Evolutionary conservation across 2,113 vertebrate genomes (phyloP).

Genomic region (Hypomesus transpacificus): DNA sequence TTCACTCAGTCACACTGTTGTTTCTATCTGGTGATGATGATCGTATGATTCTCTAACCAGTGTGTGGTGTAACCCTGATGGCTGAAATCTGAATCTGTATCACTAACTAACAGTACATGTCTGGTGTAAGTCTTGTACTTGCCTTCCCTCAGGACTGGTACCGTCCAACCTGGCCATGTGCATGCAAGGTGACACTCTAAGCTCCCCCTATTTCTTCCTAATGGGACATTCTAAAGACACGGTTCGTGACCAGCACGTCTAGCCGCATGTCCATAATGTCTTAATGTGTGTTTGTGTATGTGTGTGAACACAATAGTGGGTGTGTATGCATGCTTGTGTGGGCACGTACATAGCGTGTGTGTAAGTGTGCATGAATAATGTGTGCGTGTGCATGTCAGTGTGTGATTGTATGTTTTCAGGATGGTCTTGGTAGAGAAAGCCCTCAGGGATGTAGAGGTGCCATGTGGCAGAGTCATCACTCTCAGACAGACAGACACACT

Average conservation of each 20-base stretch:
- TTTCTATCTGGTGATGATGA: too few species aligned
- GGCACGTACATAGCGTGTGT: neutral
- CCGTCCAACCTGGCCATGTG: conserved; percentile 99
- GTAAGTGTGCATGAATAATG: neutral
- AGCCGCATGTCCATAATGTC: neutral
- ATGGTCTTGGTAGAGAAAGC: too few species aligned
- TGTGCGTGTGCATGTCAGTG: too few species aligned
- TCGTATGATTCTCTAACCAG: conserved; percentile 10
- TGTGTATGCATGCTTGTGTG: neutral
- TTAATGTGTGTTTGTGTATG: neutral
- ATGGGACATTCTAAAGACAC: conserved; percentile 99
- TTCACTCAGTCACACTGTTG: conserved; percentile 2
- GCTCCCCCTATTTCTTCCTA: conserved; percentile 99
- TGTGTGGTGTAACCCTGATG: conserved; percentile 70
- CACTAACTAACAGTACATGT: conserved; percentile 61
- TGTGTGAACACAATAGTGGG: neutral
- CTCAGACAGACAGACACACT: too few species aligned
- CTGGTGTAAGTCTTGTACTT: conserved; percentile 96
- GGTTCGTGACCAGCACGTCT: conserved; percentile 88
- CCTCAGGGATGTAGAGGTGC: too few species aligned
- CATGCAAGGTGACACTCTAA: conserved; percentile 99
- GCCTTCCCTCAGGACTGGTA: conserved; percentile 99
- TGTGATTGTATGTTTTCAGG: too few species aligned
- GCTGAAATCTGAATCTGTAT: neutral
- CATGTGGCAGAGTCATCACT: too few species aligned